Percentiles rank a stretch among this genome's conserved stretches.
Conservation (phyloP, 2,888 invertebrate species). For the Dione vanillae region DNA sequence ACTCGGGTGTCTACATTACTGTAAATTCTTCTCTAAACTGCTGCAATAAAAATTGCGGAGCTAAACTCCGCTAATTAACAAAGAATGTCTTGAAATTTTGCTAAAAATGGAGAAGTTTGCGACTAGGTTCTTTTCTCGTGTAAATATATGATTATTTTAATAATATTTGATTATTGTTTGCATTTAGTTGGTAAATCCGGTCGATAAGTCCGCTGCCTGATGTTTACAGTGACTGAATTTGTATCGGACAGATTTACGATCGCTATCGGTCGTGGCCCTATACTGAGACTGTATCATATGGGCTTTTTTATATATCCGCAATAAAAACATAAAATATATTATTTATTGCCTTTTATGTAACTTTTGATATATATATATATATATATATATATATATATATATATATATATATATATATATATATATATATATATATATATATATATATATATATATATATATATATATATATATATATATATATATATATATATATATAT, state of each 20-base stretch:
- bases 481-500: no score
- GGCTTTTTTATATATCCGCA: conserved; percentile 17
- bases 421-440: no score
- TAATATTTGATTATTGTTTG: background rate
- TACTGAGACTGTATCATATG: conserved; percentile 18
- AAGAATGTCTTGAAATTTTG: no score
- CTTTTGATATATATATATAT: conserved; percentile 41
- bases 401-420: background rate
- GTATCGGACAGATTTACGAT: conserved; percentile 46
- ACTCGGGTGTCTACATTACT: no score
- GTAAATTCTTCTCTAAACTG: no score
- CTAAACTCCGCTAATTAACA: no score
- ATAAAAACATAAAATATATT: background rate
- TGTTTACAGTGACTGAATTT: conserved; percentile 36
- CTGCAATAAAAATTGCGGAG: no score
- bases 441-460: no score
- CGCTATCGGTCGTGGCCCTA: conserved; percentile 47
- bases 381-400: conserved; percentile 38
- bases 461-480: no score
- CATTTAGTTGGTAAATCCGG: background rate
- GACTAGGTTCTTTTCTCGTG: no score
- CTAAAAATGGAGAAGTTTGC: no score
- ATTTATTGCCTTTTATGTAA: background rate
- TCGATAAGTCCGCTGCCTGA: conserved; percentile 28
- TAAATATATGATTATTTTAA: background rate